These are phyloP conservation scores for Bothrops alternatus DNA, from an alignment of 2,797 vertebrate species.

Conservation along the genomic window DNA sequence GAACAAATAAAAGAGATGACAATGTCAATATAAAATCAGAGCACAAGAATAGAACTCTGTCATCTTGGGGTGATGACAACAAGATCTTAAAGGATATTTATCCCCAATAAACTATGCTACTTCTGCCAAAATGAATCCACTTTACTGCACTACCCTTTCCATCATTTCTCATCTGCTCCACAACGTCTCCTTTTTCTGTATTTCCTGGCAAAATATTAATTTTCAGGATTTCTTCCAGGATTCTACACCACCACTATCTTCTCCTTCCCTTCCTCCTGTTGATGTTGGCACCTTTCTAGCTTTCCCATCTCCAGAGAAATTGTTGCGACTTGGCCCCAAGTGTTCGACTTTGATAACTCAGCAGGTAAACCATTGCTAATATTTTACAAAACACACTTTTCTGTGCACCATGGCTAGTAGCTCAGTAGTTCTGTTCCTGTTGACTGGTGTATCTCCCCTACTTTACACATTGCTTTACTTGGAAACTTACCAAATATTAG, in stretches of 20 bases:
- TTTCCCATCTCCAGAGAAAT: conserved; percentile 92
- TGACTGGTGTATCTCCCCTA: not conserved
- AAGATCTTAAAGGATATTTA: not conserved
- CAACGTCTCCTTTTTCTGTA: not conserved
- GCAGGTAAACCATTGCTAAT: conserved; percentile 72
- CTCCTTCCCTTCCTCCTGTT: conserved; percentile 71
- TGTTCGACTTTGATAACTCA: conserved; percentile 84
- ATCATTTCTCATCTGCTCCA: not conserved
- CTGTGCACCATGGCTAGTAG: not conserved
- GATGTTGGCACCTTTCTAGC: conserved; percentile 87
- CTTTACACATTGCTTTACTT: not conserved
- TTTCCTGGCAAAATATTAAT: conserved; percentile 27
- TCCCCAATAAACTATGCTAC: not conserved
- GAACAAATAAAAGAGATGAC: not conserved
- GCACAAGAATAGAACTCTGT: not conserved
- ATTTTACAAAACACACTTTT: not conserved
- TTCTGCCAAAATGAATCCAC: not conserved
- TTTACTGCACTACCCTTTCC: not conserved
- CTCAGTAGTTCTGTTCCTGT: not conserved
- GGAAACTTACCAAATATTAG: not conserved
- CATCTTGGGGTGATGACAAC: not conserved
- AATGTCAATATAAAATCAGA: not conserved
- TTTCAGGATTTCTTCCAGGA: conserved; percentile 63
- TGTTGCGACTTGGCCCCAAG: conserved; percentile 86
- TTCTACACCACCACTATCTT: conserved; percentile 74